Percentiles rank a stretch among this genome's conserved stretches.
These are phyloP conservation scores for Cynopterus sphinx DNA, from an alignment of 2,797 vertebrate species.

Conservation along the genomic window DNA sequence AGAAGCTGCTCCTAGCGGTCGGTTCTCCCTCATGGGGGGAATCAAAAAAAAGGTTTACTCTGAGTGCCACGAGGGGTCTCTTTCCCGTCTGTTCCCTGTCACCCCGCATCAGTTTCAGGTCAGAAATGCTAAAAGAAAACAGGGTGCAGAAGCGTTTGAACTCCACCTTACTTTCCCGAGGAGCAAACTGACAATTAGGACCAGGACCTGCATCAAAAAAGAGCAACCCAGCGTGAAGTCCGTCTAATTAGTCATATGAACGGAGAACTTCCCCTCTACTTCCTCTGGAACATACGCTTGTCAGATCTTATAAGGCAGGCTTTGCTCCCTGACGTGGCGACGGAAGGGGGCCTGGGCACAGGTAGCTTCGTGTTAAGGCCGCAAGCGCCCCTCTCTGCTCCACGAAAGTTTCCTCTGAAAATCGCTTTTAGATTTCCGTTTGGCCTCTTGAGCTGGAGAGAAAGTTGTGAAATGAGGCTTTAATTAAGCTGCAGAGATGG, in stretches of 20 bases:
- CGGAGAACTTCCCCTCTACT: conserved; percentile 90
- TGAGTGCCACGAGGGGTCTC: conserved; percentile 68
- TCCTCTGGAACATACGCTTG: conserved; percentile 89
- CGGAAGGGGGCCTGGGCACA: conserved; percentile 72
- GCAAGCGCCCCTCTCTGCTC: conserved; percentile 13
- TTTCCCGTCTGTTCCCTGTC: conserved; percentile 82
- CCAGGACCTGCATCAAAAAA: conserved; percentile 94
- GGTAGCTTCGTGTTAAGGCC: conserved; percentile 68
- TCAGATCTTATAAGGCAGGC: conserved; percentile 84
- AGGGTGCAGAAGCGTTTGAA: conserved; percentile 92
- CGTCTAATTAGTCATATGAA: conserved; percentile 99
- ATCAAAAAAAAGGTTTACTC: conserved; percentile 65
- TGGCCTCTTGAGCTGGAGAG: not conserved
- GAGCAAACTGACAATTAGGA: conserved; percentile 95
- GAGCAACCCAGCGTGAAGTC: conserved; percentile 94
- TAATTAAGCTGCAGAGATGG: not conserved
- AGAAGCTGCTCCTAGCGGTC: conserved; percentile 42
- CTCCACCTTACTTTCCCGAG: conserved; percentile 90
- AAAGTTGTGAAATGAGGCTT: not conserved
- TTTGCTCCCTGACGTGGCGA: conserved; percentile 78
- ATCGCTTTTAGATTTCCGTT: not conserved
- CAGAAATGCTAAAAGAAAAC: conserved; percentile 83
- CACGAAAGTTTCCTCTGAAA: not conserved
- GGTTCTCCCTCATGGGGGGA: not conserved
- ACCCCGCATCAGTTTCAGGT: conserved; percentile 86